These are phyloP conservation scores for Origma solitaria DNA, from an alignment of 2,113 vertebrate species.

Conservation along the genomic window DNA sequence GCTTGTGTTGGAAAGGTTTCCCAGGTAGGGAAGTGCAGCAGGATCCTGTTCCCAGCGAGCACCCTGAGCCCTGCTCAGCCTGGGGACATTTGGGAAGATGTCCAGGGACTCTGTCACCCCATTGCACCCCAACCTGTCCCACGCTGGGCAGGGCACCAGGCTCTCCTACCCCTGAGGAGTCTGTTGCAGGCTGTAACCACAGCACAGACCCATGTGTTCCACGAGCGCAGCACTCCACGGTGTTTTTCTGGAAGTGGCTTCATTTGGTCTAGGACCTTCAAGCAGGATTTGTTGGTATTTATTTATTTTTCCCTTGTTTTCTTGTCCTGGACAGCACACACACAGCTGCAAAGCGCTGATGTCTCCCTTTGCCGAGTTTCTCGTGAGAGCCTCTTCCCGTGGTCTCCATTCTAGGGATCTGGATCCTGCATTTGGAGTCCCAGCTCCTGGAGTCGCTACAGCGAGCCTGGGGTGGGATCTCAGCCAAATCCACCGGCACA, in stretches of 20 bases:
- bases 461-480: neutral
- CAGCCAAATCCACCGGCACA: conserved; percentile 6
- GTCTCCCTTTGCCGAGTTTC: conserved; percentile 24
- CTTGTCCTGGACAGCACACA: conserved; percentile 13
- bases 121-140: neutral
- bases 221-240: rapidly evolving
- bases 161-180: neutral
- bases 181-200: neutral
- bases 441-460: neutral
- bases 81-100: neutral
- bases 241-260: conserved; percentile 55
- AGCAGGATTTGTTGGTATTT: conserved; percentile 10
- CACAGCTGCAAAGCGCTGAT: conserved; percentile 39
- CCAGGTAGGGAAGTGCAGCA: neutral
- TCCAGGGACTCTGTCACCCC: neutral
- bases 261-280: conserved; percentile 2
- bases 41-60: neutral
- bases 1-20: neutral
- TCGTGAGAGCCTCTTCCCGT: conserved; percentile 3
- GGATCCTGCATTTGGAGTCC: neutral
- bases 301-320: conserved; percentile 23
- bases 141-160: rapidly evolving
- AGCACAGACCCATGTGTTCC: neutral
- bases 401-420: neutral
- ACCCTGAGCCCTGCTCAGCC: neutral